Conservation (phyloP, 2,888 invertebrate species). For the Mantis religiosa region DNA sequence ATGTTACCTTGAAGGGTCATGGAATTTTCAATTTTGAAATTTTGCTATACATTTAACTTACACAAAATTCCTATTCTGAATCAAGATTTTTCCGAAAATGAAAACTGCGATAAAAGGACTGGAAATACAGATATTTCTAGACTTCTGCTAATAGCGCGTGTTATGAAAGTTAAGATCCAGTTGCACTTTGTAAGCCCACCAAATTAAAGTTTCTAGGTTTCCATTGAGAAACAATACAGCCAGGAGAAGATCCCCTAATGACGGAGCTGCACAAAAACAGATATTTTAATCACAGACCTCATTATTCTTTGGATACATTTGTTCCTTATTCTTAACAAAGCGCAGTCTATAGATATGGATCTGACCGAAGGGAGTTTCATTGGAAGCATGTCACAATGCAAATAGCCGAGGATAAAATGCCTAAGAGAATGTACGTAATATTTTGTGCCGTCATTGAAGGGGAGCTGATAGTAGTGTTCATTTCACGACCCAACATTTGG, state of each 20-base stretch:
- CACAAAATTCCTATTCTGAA: no score
- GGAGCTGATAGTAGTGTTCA: neutral
- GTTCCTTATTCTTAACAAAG: neutral
- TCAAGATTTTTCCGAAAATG: no score
- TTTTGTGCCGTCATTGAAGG: neutral
- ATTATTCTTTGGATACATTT: neutral
- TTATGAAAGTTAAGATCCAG: neutral
- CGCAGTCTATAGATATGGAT: neutral
- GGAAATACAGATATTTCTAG: no score
- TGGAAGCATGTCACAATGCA: neutral
- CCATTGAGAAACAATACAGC: neutral
- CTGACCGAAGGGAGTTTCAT: neutral
- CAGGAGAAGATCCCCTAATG: neutral
- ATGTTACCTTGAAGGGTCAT: no score
- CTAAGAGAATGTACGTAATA: neutral
- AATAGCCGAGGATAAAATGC: neutral
- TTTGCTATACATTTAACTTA: no score
- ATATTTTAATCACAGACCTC: neutral
- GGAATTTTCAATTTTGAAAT: no score
- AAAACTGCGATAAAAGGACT: no score
- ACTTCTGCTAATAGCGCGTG: neutral
- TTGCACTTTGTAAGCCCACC: neutral
- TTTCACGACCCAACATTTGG: neutral
- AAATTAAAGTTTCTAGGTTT: neutral
- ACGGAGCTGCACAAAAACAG: neutral